phyloP scores from a whole-genome alignment of 2,113 vertebrate genomes.

The Pelvicachromis taeniatus region DNA sequence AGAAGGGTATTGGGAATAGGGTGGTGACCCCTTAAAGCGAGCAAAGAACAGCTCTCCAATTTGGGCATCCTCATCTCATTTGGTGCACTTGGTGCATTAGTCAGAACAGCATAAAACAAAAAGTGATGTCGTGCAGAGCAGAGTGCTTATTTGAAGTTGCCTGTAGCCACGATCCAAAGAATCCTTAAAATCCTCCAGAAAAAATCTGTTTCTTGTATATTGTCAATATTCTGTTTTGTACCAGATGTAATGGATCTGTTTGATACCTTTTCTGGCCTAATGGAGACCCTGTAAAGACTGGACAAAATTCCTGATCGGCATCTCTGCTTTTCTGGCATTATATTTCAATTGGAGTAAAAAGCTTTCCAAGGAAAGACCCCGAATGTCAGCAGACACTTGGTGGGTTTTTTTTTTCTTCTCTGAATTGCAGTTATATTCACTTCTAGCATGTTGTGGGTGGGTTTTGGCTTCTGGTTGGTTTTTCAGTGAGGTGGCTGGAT shows the following conservation, averaged over 20 bases:
- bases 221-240: not conserved
- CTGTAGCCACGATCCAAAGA: not conserved
- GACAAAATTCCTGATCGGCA: not conserved
- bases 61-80: not conserved
- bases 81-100: not conserved
- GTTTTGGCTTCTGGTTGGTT: not conserved
- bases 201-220: not conserved
- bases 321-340: not conserved
- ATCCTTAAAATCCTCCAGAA: not conserved
- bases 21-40: not conserved
- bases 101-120: not conserved
- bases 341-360: not conserved
- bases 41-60: not conserved
- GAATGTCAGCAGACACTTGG: not conserved
- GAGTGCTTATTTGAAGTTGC: not conserved
- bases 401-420: not conserved
- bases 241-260: not conserved
- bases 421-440: not conserved
- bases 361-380: not conserved
- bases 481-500: not conserved
- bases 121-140: not conserved
- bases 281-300: not conserved
- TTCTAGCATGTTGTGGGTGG: not conserved
- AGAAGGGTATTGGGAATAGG: not conserved
- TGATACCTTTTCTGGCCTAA: not conserved